Evolutionary conservation across 2,113 vertebrate species (phyloP), one percentile per base, ranked within the genome.

Genomic region (Ranitomeya variabilis): DNA sequence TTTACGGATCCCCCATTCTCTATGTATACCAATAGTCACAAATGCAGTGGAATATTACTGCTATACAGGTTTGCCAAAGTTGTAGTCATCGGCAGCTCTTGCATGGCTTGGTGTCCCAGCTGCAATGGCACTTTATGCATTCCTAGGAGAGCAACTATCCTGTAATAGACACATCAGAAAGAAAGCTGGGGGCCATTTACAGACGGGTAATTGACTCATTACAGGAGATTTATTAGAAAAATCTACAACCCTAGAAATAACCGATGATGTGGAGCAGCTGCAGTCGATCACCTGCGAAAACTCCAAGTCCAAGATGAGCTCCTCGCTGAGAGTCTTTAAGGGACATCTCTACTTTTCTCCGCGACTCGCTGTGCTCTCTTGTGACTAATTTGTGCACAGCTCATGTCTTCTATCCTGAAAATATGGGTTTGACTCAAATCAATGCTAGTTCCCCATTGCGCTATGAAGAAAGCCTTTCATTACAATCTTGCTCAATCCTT

Each of bases 341-440:
- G 69, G 26, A 14, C 26, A 73, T 31, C 13, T 73, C 23, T 16
- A 4, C 12, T 73, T 15, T 73, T 73, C 12, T 6, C 11, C 6
- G n/a, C 6, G 26, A 31, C 26, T 73, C 10, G 23, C 4, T 37
- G 69, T 73, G 15, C 2, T 73, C 78, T 13, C 78, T 9, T 23
- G 78, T 80, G 78, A 51, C 78, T 59, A 26, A 80, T 80, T 80
- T 57, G 78, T 26, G 78, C 54, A 26, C n/a, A 11, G 12, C 19
- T 16, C n/a, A 21, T 10, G 54, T 80, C n/a, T 59, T 57, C 54
- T 13, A 23, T 15, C 18, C 13, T 16, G 11, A 54, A 23, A 51
- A 26, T 2, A 16, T 57, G 7, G 78, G 9, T 57, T 23, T 57
- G 21, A 57, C 23, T 79, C 13, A 79, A 57, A 45, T 79, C 77